phyloP scores from a whole-genome alignment of 1,140 invertebrate species.

The Subanguina moxae region DNA sequence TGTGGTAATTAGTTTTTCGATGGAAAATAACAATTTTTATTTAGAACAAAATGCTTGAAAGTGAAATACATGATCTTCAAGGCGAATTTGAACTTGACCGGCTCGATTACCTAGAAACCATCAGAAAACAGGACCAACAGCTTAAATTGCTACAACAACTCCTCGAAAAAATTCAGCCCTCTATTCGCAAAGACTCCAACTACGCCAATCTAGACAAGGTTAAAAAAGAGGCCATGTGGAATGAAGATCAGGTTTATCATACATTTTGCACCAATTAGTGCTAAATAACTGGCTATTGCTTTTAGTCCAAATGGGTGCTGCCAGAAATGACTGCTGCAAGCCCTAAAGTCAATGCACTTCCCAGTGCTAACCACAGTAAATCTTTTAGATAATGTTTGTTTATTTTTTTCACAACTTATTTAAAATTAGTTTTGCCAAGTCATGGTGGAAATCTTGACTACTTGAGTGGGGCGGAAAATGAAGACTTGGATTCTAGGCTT shows the following conservation, averaged over 20 bases:
- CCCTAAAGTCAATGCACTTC: background rate
- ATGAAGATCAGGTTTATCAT: conserved; percentile 68
- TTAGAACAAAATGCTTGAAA: conserved; percentile 66
- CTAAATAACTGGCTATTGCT: no score
- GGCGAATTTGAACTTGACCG: conserved; percentile 78
- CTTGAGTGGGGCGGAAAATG: background rate
- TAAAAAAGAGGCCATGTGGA: conserved; percentile 71
- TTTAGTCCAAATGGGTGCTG: conserved; percentile 68
- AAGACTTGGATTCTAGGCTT: conserved; percentile 33
- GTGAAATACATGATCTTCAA: conserved; percentile 75
- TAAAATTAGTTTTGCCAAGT: background rate
- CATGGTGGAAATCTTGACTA: background rate
- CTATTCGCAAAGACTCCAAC: conserved; percentile 67
- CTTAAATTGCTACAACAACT: conserved; percentile 71
- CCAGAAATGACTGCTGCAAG: conserved; percentile 65
- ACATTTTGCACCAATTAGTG: no score
- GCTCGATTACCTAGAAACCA: conserved; percentile 78
- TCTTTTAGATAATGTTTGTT: background rate
- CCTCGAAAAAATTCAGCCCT: conserved; percentile 70
- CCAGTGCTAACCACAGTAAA: conserved; percentile 8
- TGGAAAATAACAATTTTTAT: background rate
- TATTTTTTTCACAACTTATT: background rate
- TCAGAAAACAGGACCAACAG: conserved; percentile 72
- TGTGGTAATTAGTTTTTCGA: no score
- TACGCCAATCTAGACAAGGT: conserved; percentile 66